Evolutionary conservation across 2,797 vertebrate genomes (phyloP).

Genomic region (Hozukius guyotensis): DNA sequence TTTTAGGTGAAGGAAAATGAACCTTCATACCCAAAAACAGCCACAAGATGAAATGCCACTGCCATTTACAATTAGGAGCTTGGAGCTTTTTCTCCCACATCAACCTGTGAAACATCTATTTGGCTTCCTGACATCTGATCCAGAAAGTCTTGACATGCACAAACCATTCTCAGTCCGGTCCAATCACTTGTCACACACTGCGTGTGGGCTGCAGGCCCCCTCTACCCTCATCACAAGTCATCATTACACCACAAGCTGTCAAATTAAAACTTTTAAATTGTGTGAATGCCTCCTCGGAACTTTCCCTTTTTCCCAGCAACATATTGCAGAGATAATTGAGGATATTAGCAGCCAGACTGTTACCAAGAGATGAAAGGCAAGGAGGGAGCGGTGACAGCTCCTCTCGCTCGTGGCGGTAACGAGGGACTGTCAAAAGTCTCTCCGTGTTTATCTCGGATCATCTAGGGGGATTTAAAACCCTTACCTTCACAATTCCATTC

Average conservation of each 20-base stretch:
- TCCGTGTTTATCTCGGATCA: conserved; percentile 85
- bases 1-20: background rate
- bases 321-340: conserved; percentile 84
- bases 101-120: conserved; percentile 55
- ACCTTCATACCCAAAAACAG: background rate
- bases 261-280: conserved; percentile 83
- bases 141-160: conserved; percentile 47
- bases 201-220: conserved; percentile 32
- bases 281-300: conserved; percentile 71
- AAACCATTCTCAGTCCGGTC: conserved; percentile 52
- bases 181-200: conserved; percentile 58
- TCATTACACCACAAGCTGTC: conserved; percentile 82
- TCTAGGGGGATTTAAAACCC: conserved; percentile 83
- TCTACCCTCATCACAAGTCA: conserved; percentile 65
- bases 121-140: conserved; percentile 65
- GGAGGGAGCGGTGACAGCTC: conserved; percentile 79
- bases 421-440: conserved; percentile 84
- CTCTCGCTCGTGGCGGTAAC: conserved; percentile 74
- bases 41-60: conserved; percentile 20
- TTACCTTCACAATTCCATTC: conserved; percentile 82
- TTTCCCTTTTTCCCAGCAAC: conserved; percentile 75
- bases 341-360: conserved; percentile 84
- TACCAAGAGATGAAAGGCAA: conserved; percentile 79
- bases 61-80: conserved; percentile 31
- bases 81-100: background rate